These are phyloP conservation scores for Drosophila greeni DNA, from an alignment of 2,888 invertebrate genomes.

Conservation along the genomic window DNA sequence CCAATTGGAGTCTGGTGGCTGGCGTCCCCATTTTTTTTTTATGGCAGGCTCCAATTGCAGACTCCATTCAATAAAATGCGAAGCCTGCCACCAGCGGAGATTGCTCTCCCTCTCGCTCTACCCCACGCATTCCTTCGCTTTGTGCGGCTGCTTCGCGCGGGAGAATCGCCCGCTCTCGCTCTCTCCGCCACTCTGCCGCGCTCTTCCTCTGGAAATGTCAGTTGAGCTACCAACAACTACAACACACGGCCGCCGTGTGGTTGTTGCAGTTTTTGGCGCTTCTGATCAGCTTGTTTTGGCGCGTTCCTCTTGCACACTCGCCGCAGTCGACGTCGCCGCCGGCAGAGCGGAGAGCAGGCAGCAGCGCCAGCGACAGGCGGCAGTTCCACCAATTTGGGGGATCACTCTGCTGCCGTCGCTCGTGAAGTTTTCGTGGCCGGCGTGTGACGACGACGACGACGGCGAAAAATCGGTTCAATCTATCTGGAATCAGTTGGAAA, in stretches of 20 bases:
- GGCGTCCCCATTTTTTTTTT: constrained; percentile 21
- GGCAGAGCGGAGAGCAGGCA: constrained; percentile 9
- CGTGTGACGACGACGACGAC: constrained; percentile 57
- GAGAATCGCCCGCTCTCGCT: constrained; percentile 19
- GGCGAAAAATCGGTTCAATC: constrained; percentile 41
- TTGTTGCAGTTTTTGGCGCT: constrained; percentile 64
- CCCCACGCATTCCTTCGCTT: constrained; percentile 22
- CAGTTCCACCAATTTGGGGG: constrained; percentile 50
- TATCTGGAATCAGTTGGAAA: constrained; percentile 11
- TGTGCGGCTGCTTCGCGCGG: constrained; percentile 38
- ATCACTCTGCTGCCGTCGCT: constrained; percentile 59
- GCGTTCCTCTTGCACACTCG: constrained; percentile 55
- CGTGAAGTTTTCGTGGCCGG: constrained; percentile 62
- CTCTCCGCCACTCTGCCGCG: constrained; percentile 12
- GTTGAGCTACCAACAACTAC: constrained; percentile 50
- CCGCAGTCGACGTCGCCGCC: constrained; percentile 28
- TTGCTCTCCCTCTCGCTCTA: constrained; percentile 8
- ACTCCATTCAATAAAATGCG: constrained; percentile 46
- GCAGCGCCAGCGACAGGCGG: constrained; percentile 16
- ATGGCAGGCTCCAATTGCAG: constrained; percentile 35
- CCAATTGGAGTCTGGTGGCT: constrained; percentile 28
- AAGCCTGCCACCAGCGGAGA: constrained; percentile 40
- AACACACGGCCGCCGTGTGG: constrained; percentile 41
- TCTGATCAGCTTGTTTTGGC: constrained; percentile 52
- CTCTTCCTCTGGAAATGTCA: constrained; percentile 53